Conservation (phyloP, 1,140 invertebrate species). For the Odontomachus brunneus region DNA sequence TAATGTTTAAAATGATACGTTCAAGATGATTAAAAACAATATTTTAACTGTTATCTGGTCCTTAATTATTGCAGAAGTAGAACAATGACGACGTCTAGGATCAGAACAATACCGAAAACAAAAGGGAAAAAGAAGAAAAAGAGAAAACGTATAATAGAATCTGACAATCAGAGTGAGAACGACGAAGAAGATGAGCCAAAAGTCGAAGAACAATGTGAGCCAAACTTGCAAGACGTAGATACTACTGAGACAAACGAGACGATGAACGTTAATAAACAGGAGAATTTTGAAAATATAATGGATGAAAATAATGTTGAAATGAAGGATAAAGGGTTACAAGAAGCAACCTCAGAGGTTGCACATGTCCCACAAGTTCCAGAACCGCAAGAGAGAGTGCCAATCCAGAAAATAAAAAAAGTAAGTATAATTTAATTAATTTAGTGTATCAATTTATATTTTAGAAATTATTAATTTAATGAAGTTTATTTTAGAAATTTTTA, state of each 20-base stretch:
- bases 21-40: background rate
- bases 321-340: constrained; percentile 36
- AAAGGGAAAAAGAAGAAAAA: constrained; percentile 85
- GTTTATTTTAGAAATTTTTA: too few relatives aligned
- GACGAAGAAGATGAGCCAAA: constrained; percentile 79
- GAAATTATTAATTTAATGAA: too few relatives aligned
- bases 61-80: constrained; percentile 76
- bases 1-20: constrained; percentile 36
- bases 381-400: constrained; percentile 64
- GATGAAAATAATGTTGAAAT: constrained; percentile 38
- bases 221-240: constrained; percentile 29
- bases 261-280: constrained; percentile 33
- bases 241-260: constrained; percentile 24
- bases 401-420: constrained; percentile 82
- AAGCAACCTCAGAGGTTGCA: constrained; percentile 18
- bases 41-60: constrained; percentile 12
- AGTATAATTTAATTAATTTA: constrained; percentile 24
- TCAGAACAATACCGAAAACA: constrained; percentile 77
- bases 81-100: constrained; percentile 75
- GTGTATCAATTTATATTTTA: too few relatives aligned
- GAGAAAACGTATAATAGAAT: constrained; percentile 83
- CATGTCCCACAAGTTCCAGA: constrained; percentile 15
- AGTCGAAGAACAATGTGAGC: constrained; percentile 47
- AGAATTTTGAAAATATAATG: constrained; percentile 45
- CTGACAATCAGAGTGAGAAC: constrained; percentile 84